A percentile compares a stretch with the other conserved stretches of the same genome.
Conservation (phyloP, 2,797 vertebrate species). For the Pangasius mekongensis region DNA sequence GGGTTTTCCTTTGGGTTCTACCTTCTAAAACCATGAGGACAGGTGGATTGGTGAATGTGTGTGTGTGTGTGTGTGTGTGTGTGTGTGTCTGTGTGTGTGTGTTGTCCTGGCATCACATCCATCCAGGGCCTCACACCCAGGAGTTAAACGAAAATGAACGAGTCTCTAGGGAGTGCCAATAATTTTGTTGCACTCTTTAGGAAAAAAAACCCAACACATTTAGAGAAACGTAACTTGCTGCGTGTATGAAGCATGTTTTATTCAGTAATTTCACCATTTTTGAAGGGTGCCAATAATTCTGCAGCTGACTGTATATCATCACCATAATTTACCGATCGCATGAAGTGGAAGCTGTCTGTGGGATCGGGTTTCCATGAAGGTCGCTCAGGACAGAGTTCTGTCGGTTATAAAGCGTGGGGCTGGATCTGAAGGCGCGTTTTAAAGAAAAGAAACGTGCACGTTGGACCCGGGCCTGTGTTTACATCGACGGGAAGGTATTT, state of each 20-base stretch:
- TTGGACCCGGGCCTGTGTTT: conserved; percentile 48
- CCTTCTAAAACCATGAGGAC: neutral
- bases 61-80: neutral
- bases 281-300: neutral
- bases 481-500: conserved; percentile 51
- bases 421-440: conserved; percentile 48
- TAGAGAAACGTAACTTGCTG: neutral
- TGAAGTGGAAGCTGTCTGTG: conserved; percentile 2
- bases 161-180: neutral
- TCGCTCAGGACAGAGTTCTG: conserved; percentile 61
- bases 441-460: conserved; percentile 33
- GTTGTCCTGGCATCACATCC: neutral
- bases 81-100: neutral
- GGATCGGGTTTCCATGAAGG: conserved; percentile 58
- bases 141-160: neutral
- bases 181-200: neutral
- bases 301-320: conserved; percentile 38
- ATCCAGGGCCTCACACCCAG: neutral
- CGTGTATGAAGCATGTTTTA: neutral
- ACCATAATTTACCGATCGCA: neutral
- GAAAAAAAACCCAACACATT: neutral
- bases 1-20: neutral
- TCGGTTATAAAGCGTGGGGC: conserved; percentile 51
- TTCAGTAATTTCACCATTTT: neutral
- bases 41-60: neutral